Evolutionary conservation across 2,797 vertebrate species (phyloP).

Genomic region (Botia kubotai): DNA sequence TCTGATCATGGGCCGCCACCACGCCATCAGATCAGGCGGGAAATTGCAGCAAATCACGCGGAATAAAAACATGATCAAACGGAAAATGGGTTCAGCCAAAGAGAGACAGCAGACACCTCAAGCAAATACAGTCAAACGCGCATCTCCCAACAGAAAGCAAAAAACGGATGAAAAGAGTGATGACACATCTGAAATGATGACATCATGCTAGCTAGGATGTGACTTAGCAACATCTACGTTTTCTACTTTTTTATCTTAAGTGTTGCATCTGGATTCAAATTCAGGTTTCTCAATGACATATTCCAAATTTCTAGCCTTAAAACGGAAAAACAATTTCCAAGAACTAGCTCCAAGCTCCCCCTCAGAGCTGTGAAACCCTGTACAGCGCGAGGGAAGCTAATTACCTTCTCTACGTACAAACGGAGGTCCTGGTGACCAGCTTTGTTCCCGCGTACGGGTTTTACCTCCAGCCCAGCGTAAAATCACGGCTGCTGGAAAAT

Average conservation of each 20-base stretch:
- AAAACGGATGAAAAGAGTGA: constrained; percentile 23
- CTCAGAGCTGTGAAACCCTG: constrained; percentile 17
- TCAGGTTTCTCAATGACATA: constrained; percentile 1
- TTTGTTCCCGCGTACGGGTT: not conserved
- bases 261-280: not conserved
- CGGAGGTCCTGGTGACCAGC: constrained; percentile 1
- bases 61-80: constrained; percentile 49
- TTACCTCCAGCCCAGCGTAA: not conserved
- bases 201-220: constrained; percentile 14
- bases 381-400: constrained; percentile 32
- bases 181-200: constrained; percentile 23
- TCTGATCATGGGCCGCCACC: constrained; percentile 29
- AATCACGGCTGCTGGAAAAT: constrained; percentile 12
- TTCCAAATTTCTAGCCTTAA: constrained; percentile 10
- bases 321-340: too few species aligned
- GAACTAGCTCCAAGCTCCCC: constrained; percentile 1
- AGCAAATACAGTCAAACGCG: constrained; percentile 33
- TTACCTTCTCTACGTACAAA: constrained; percentile 18
- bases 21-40: constrained; percentile 37
- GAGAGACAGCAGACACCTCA: constrained; percentile 24
- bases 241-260: constrained; percentile 1
- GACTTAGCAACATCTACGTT: not conserved
- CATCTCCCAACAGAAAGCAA: constrained; percentile 15
- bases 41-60: constrained; percentile 52
- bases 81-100: not conserved